A percentile compares a stretch with the other conserved stretches of the same genome.
These are phyloP conservation scores for Pempheris klunzingeri DNA, from an alignment of 2,797 vertebrate genomes.

Conservation along the genomic window DNA sequence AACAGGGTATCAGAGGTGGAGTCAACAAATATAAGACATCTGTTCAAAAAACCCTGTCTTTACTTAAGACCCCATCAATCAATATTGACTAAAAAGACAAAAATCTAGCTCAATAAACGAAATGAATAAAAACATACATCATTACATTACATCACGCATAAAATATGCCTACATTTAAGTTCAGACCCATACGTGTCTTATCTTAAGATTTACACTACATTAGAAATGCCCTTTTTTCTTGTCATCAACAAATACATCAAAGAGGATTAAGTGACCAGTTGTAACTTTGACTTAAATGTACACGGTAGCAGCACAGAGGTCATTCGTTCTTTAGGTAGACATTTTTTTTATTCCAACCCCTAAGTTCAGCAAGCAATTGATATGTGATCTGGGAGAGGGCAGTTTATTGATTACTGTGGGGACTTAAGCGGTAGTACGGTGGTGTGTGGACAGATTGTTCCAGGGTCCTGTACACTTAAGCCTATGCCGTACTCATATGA, in stretches of 20 bases:
- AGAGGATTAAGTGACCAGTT: conserved; percentile 4
- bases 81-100: neutral
- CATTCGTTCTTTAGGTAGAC: conserved; percentile 61
- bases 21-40: conserved; percentile 4
- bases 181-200: neutral
- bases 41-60: neutral
- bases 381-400: conserved; percentile 75
- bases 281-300: conserved; percentile 29
- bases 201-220: neutral
- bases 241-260: conserved; percentile 17
- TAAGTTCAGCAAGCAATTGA: conserved; percentile 76
- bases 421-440: conserved; percentile 65
- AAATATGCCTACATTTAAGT: no score
- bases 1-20: neutral
- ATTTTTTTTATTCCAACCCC: conserved; percentile 61
- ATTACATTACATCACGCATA: no score
- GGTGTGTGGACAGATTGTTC: conserved; percentile 69
- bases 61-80: neutral
- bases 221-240: neutral
- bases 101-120: neutral
- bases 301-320: conserved; percentile 46
- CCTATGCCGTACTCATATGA: conserved; percentile 55
- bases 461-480: conserved; percentile 63
- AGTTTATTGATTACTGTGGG: conserved; percentile 81
- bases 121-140: neutral